phyloP scores from a whole-genome alignment of 2,888 invertebrate genomes.

The Tipula vernalis region DNA sequence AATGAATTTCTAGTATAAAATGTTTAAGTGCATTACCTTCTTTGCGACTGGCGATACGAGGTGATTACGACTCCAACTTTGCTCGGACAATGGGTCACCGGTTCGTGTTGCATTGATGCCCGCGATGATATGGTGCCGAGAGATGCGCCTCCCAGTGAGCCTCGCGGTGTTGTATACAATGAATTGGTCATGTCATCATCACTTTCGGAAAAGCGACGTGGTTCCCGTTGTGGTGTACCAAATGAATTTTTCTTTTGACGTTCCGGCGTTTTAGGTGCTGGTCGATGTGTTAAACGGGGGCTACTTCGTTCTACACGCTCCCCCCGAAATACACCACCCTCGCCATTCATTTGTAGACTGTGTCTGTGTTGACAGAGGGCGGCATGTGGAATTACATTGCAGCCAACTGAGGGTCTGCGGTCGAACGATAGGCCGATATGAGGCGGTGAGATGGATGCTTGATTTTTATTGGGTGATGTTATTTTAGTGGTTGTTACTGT shows the following conservation, averaged over 20 bases:
- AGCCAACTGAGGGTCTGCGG: slow-evolving; percentile 20
- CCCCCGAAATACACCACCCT: slow-evolving; percentile 17
- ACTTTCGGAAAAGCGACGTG: slow-evolving; percentile 22
- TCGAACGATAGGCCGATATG: slow-evolving; percentile 18
- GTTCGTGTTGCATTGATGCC: slow-evolving; percentile 47
- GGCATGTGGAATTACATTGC: slow-evolving; percentile 21
- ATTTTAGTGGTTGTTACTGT: not conserved
- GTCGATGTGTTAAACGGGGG: slow-evolving; percentile 17
- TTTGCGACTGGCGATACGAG: slow-evolving; percentile 73
- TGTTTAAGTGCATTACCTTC: slow-evolving; percentile 46
- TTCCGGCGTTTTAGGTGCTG: slow-evolving; percentile 19
- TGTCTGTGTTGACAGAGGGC: slow-evolving; percentile 20
- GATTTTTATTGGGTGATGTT: not conserved
- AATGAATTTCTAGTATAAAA: not conserved
- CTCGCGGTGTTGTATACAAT: slow-evolving; percentile 20
- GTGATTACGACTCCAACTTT: slow-evolving; percentile 86
- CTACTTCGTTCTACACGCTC: slow-evolving; percentile 16
- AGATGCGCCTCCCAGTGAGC: slow-evolving; percentile 20
- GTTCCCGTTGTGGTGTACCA: slow-evolving; percentile 18
- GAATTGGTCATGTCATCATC: slow-evolving; percentile 21
- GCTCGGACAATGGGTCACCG: slow-evolving; percentile 35
- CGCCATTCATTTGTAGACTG: slow-evolving; percentile 21
- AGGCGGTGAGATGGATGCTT: slow-evolving; percentile 16
- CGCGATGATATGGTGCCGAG: slow-evolving; percentile 38
- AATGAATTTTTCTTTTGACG: slow-evolving; percentile 19